Conservation (phyloP, 2,888 invertebrate genomes). For the Noctua janthe region DNA sequence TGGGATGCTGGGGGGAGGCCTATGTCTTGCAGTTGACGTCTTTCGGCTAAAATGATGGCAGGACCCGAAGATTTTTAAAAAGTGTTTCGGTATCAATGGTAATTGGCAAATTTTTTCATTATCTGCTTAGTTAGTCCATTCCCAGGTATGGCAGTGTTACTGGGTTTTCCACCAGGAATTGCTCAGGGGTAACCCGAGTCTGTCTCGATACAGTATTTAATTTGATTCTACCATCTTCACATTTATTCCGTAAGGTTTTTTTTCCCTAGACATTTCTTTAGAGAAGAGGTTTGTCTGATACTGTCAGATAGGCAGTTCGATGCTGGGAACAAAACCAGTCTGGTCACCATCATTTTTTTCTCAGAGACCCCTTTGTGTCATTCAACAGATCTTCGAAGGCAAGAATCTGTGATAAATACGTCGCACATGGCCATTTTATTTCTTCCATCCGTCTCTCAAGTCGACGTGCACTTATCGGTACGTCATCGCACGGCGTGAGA, state of each 20-base stretch:
- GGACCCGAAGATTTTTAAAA: too few relatives aligned
- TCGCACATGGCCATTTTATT: slow-evolving; percentile 45
- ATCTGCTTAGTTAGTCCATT: neutral
- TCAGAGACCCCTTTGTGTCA: neutral
- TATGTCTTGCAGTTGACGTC: too few relatives aligned
- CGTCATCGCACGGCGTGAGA: slow-evolving; percentile 53
- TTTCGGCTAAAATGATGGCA: too few relatives aligned
- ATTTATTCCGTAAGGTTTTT: neutral
- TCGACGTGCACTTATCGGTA: slow-evolving; percentile 34
- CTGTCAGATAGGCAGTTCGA: neutral
- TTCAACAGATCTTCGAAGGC: neutral
- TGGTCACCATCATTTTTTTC: neutral
- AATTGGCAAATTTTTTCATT: neutral
- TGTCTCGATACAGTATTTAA: neutral
- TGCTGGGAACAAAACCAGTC: neutral
- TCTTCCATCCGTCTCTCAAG: slow-evolving; percentile 18
- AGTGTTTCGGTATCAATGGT: neutral
- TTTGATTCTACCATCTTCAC: neutral
- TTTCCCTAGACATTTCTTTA: neutral
- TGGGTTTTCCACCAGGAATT: neutral
- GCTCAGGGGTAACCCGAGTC: neutral
- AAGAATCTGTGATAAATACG: slow-evolving; percentile 35
- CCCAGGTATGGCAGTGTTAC: neutral
- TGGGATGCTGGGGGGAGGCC: too few relatives aligned
- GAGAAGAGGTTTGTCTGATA: neutral